Conservation (phyloP, 2,797 vertebrate genomes). For the Helostoma temminkii region DNA sequence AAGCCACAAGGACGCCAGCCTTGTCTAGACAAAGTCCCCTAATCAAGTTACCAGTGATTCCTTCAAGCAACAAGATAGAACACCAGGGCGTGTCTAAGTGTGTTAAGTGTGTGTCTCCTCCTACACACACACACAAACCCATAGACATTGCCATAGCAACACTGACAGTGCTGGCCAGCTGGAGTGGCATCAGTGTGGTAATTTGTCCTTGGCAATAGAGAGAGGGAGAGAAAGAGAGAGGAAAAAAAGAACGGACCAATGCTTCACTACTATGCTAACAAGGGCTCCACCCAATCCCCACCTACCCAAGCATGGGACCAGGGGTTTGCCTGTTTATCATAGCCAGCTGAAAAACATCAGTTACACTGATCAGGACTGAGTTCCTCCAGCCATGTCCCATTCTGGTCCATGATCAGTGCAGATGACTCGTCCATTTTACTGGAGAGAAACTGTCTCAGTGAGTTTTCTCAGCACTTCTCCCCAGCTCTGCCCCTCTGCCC, state of each 20-base stretch:
- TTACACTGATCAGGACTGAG: too few species aligned
- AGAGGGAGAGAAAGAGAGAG: not conserved
- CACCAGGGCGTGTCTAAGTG: conserved; percentile 56
- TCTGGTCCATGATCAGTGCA: too few species aligned
- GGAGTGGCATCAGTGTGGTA: conserved; percentile 66
- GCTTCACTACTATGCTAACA: conserved; percentile 11
- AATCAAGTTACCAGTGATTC: conserved; percentile 72
- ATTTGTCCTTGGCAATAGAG: conserved; percentile 46
- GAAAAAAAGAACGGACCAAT: conserved; percentile 3
- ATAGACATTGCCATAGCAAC: conserved; percentile 73
- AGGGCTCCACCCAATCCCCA: conserved; percentile 12
- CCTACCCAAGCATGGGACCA: not conserved
- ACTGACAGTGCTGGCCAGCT: conserved; percentile 48
- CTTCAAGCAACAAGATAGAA: conserved; percentile 50
- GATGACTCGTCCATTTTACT: too few species aligned
- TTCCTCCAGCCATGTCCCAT: too few species aligned
- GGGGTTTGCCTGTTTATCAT: too few species aligned
- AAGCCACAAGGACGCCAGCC: conserved; percentile 62
- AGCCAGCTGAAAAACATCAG: too few species aligned
- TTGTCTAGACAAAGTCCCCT: conserved; percentile 74
- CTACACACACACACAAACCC: conserved; percentile 17
- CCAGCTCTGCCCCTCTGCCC: too few species aligned
- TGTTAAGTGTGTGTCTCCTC: conserved; percentile 19
- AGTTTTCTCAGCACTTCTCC: too few species aligned
- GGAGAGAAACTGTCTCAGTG: too few species aligned